These are phyloP conservation scores for Mionectes macconnelli DNA, from an alignment of 2,113 vertebrate species.

Conservation along the genomic window DNA sequence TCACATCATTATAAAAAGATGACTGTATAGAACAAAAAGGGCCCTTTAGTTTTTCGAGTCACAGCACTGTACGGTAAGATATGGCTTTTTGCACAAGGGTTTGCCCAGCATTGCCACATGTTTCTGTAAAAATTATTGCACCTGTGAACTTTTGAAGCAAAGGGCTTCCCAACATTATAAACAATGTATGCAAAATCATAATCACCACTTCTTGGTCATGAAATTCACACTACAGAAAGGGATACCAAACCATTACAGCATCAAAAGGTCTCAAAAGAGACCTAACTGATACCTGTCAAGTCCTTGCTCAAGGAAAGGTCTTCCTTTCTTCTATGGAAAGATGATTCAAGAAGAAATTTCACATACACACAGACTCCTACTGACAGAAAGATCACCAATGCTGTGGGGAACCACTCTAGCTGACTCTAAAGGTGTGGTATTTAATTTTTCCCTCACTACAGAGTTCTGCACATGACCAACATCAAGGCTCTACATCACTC, in stretches of 20 bases:
- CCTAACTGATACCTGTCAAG: background rate
- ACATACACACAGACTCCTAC: background rate
- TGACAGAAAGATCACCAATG: background rate
- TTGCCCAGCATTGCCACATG: background rate
- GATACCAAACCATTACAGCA: background rate
- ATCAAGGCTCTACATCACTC: background rate
- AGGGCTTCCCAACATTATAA: background rate
- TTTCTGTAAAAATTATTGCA: background rate
- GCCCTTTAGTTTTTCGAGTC: background rate
- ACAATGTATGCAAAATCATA: fast-evolving
- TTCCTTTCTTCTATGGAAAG: background rate
- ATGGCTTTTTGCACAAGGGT: background rate
- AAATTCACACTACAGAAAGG: background rate
- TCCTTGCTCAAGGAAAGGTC: background rate
- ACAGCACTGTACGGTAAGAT: background rate
- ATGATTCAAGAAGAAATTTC: background rate
- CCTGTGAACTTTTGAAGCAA: background rate
- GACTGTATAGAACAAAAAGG: background rate
- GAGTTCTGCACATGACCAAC: background rate
- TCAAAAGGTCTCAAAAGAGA: background rate
- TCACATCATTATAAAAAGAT: background rate
- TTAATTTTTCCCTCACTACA: background rate
- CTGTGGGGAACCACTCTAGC: background rate
- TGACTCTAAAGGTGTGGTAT: background rate
- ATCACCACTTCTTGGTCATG: background rate